These are phyloP conservation scores for Naso thynnoides DNA, from an alignment of 2,797 vertebrate genomes.

Conservation along the genomic window DNA sequence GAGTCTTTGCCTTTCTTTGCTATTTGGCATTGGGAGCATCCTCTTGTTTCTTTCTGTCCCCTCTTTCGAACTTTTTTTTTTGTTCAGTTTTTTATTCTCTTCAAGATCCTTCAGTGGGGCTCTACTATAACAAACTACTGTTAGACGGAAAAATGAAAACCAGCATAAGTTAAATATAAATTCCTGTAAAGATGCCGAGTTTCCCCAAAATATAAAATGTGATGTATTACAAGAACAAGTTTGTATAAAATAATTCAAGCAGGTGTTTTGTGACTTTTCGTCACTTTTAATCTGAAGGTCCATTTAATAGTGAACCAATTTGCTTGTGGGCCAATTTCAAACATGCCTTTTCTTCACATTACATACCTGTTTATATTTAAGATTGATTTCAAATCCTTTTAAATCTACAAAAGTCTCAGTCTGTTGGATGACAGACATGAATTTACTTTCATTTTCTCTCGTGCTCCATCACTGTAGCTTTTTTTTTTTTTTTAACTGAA, in stretches of 20 bases:
- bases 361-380: no score
- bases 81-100: not conserved
- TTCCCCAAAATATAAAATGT: not conserved
- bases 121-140: not conserved
- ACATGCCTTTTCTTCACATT: no score
- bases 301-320: no score
- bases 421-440: no score
- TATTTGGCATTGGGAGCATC: conserved; percentile 17
- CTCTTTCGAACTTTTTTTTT: conserved; percentile 24
- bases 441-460: no score
- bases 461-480: no score
- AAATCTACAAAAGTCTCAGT: no score
- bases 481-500: no score
- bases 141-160: not conserved
- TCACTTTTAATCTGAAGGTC: no score
- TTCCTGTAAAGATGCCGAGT: not conserved
- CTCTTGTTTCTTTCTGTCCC: conserved; percentile 26
- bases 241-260: not conserved
- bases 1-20: conserved; percentile 35
- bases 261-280: no score
- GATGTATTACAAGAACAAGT: not conserved
- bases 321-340: no score
- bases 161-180: not conserved
- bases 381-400: no score
- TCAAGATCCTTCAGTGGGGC: not conserved